Evolutionary conservation across 2,797 vertebrate species (phyloP).

Genomic region (Gambelia wislizenii): DNA sequence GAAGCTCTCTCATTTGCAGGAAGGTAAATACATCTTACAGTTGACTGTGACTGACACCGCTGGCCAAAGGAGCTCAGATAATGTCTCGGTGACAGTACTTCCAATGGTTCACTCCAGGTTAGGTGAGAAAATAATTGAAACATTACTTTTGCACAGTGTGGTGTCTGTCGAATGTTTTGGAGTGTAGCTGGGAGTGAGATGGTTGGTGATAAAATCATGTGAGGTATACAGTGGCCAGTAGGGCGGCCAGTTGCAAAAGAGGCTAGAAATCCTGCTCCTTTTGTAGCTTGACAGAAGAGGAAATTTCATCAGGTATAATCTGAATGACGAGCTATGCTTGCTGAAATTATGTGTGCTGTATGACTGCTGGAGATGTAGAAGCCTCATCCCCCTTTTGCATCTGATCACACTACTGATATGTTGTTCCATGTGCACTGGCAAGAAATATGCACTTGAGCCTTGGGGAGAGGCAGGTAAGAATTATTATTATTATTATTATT

Average conservation of each 20-base stretch:
- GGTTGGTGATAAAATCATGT: not conserved
- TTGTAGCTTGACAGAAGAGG: not conserved
- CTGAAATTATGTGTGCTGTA: not conserved
- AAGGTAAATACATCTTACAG: slow-evolving; percentile 89
- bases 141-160: fast-evolving
- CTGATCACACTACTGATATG: not conserved
- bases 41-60: slow-evolving; percentile 88
- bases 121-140: slow-evolving; percentile 78
- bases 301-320: not conserved
- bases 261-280: not conserved
- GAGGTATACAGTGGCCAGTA: not conserved
- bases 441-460: too few relatives aligned
- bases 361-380: not conserved
- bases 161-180: not conserved
- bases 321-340: not conserved
- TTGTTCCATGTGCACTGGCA: not conserved
- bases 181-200: not conserved
- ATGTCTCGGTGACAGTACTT: slow-evolving; percentile 89
- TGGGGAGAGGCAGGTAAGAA: too few relatives aligned
- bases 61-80: slow-evolving; percentile 91
- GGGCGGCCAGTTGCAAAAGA: not conserved
- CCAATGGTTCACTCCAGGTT: slow-evolving; percentile 83
- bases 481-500: too few relatives aligned
- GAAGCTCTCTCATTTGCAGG: slow-evolving; percentile 88
- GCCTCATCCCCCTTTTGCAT: not conserved